Conservation (phyloP, 2,888 invertebrate genomes). For the Athalia circularis region DNA sequence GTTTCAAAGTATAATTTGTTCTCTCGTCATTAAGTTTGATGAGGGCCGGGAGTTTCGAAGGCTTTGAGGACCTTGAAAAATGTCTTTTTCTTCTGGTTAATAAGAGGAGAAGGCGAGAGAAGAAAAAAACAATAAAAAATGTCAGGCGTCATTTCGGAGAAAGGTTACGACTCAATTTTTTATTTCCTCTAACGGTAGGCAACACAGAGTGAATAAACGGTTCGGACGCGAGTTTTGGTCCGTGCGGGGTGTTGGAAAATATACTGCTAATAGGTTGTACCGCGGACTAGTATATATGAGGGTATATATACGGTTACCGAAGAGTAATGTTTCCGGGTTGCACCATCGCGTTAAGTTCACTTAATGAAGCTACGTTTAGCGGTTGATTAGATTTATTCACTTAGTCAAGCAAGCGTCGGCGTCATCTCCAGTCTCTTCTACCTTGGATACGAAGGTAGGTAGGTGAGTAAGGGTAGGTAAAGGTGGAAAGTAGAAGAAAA, state of each 20-base stretch:
- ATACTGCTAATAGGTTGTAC: slow-evolving; percentile 71
- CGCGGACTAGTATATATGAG: slow-evolving; percentile 56
- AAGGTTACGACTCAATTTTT: too few species aligned
- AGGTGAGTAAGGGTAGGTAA: slow-evolving; percentile 30
- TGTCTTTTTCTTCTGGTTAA: too few species aligned
- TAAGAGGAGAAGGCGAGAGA: too few species aligned
- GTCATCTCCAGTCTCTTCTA: neutral
- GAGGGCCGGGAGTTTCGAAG: too few species aligned
- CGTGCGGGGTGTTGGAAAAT: slow-evolving; percentile 58
- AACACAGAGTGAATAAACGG: too few species aligned
- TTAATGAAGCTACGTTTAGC: slow-evolving; percentile 62
- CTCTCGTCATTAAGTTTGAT: too few species aligned
- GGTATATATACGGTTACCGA: slow-evolving; percentile 58
- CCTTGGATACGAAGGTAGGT: slow-evolving; percentile 47
- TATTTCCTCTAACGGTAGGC: too few species aligned
- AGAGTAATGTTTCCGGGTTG: slow-evolving; percentile 67
- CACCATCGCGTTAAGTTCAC: slow-evolving; percentile 66
- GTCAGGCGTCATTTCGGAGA: too few species aligned
- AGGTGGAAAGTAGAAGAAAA: slow-evolving; percentile 36
- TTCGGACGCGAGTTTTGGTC: too few species aligned
- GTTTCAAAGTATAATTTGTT: too few species aligned
- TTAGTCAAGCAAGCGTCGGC: slow-evolving; percentile 12
- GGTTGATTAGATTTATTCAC: slow-evolving; percentile 60
- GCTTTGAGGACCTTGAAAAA: too few species aligned
- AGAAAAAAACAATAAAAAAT: too few species aligned